phyloP scores from a whole-genome alignment of 2,797 vertebrate genomes.

The Ptychobarbus kaznakovi region DNA sequence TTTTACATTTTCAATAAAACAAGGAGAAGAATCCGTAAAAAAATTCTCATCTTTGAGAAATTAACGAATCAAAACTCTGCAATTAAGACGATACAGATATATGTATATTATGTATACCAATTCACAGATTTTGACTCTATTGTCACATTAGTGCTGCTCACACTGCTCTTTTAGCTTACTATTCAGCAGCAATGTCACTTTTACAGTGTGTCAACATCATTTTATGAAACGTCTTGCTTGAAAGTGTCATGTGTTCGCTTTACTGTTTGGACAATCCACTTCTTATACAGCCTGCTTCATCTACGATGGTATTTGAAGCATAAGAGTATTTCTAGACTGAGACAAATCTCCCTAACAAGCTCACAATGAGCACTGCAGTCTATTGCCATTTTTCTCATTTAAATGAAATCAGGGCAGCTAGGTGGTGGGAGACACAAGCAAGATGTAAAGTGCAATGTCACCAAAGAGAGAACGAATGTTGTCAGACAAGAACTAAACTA shows the following conservation, averaged over 20 bases:
- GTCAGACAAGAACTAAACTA: slow-evolving; percentile 38
- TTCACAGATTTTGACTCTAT: background rate
- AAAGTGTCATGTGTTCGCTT: slow-evolving; percentile 11
- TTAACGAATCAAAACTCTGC: background rate
- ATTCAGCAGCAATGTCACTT: background rate
- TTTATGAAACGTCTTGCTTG: background rate
- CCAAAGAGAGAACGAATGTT: slow-evolving; percentile 42
- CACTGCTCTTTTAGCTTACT: background rate
- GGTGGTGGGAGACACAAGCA: slow-evolving; percentile 36
- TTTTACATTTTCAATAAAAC: background rate
- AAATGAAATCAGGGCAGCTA: slow-evolving; percentile 50
- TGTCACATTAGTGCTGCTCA: background rate
- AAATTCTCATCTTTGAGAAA: background rate
- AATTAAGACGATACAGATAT: background rate
- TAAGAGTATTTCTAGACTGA: slow-evolving; percentile 22
- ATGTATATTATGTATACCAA: background rate
- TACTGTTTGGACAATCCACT: background rate
- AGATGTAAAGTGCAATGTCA: slow-evolving; percentile 51
- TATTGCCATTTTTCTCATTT: slow-evolving; percentile 47
- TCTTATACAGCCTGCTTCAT: slow-evolving; percentile 6
- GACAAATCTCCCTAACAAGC: slow-evolving; percentile 27
- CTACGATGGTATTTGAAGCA: slow-evolving; percentile 11
- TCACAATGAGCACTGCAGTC: slow-evolving; percentile 10
- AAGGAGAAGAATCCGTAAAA: background rate
- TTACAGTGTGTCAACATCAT: slow-evolving; percentile 23